Percentiles rank a stretch among this genome's conserved stretches.
These are phyloP conservation scores for Sorex maritimensis DNA, from an alignment of 2,797 vertebrate genomes.

Conservation along the genomic window DNA sequence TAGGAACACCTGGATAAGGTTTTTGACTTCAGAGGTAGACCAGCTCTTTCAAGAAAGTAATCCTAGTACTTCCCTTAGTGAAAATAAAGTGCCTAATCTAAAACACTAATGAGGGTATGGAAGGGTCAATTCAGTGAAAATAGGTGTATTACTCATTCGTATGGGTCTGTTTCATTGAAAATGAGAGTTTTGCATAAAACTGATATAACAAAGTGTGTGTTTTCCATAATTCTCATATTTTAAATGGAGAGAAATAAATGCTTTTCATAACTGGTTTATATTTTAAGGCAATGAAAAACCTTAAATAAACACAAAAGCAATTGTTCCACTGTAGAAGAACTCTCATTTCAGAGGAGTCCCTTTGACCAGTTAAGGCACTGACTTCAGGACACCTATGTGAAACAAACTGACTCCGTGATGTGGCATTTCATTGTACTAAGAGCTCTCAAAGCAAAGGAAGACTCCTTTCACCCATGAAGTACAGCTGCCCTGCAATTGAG, in stretches of 20 bases:
- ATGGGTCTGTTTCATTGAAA: conserved; percentile 31
- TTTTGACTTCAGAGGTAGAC: background rate
- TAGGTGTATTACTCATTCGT: background rate
- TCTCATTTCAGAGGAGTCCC: background rate
- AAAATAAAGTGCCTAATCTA: background rate
- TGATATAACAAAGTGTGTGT: background rate
- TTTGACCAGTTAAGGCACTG: background rate
- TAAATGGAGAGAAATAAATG: conserved; percentile 40
- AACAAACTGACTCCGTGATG: conserved; percentile 28
- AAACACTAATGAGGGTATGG: background rate
- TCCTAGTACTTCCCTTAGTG: background rate
- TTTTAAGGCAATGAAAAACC: conserved; percentile 31
- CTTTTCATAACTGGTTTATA: conserved; percentile 42
- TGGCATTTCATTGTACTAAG: conserved; percentile 13
- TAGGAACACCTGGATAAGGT: background rate
- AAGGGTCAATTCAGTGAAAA: background rate
- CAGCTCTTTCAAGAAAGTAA: background rate
- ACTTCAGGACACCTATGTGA: background rate
- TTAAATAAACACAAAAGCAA: conserved; percentile 47
- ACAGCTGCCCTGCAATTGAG: conserved; percentile 19
- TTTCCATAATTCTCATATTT: conserved; percentile 45
- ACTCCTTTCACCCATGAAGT: background rate
- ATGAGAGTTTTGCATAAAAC: background rate
- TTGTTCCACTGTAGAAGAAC: background rate
- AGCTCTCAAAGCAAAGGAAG: conserved; percentile 64